These are phyloP conservation scores for Pangasius krempfi DNA, from an alignment of 2,797 vertebrate genomes.

Conservation along the genomic window DNA sequence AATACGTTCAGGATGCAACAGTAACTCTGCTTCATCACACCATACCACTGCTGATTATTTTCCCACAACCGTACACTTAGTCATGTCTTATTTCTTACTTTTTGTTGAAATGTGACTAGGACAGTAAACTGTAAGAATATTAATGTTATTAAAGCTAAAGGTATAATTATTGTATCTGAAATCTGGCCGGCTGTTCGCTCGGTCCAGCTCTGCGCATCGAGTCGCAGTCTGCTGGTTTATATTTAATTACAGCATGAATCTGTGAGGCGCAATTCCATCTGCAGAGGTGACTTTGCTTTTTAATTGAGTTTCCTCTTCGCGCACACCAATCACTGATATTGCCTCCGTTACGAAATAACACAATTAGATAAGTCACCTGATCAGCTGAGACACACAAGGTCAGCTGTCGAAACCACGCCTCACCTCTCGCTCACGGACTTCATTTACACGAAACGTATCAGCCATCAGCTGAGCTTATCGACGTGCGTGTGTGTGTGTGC, in stretches of 20 bases:
- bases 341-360: slow-evolving; percentile 41
- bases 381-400: slow-evolving; percentile 23
- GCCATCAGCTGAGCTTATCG: neutral
- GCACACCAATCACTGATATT: slow-evolving; percentile 16
- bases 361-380: slow-evolving; percentile 46
- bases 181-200: neutral
- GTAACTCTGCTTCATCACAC: neutral
- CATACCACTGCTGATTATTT: neutral
- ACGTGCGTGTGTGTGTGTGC: neutral
- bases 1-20: neutral
- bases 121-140: neutral
- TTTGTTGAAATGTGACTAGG: neutral
- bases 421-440: slow-evolving; percentile 16
- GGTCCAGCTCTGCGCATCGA: neutral
- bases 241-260: slow-evolving; percentile 37
- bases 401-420: slow-evolving; percentile 22
- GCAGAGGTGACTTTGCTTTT: slow-evolving; percentile 37
- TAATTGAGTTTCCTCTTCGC: slow-evolving; percentile 32
- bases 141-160: neutral
- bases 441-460: slow-evolving; percentile 5
- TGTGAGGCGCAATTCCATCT: slow-evolving; percentile 32
- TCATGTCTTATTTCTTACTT: neutral
- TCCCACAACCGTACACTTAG: neutral
- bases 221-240: neutral
- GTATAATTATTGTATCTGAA: neutral